Percentiles rank a stretch among this genome's conserved stretches.
Evolutionary conservation across 2,113 vertebrate genomes (phyloP).

Genomic region (Bombycilla garrulus): DNA sequence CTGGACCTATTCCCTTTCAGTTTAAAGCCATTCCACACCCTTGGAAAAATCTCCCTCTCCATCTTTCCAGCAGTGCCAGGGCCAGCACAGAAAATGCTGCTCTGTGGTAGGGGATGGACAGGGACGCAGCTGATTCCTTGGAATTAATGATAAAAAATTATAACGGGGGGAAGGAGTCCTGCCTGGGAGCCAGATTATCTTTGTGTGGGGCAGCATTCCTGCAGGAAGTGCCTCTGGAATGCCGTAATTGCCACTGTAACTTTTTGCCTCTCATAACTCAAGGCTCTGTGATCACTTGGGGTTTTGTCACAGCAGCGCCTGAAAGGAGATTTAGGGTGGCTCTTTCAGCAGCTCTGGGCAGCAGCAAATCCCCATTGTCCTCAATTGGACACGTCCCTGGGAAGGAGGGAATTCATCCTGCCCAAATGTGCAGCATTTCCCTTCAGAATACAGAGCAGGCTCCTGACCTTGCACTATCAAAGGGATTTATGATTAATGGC

Average conservation of each 20-base stretch:
- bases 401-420: background rate
- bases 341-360: background rate
- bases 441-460: background rate
- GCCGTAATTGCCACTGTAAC: background rate
- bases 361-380: slow-evolving; percentile 13
- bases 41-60: background rate
- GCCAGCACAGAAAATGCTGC: background rate
- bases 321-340: background rate
- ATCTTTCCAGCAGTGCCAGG: background rate
- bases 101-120: background rate
- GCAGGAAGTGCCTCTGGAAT: background rate
- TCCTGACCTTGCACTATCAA: background rate
- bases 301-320: background rate
- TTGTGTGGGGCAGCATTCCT: background rate
- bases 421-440: background rate
- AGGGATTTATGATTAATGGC: slow-evolving; percentile 15
- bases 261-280: background rate
- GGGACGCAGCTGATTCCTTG: background rate
- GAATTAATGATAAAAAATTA: background rate
- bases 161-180: background rate
- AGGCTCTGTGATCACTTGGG: background rate
- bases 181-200: background rate
- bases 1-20: background rate
- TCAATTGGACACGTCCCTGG: background rate
- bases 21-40: background rate